Evolutionary conservation across 2,888 invertebrate genomes (phyloP), one percentile per base, ranked within the genome.

Genomic region (Neocrepidodera transversa): DNA sequence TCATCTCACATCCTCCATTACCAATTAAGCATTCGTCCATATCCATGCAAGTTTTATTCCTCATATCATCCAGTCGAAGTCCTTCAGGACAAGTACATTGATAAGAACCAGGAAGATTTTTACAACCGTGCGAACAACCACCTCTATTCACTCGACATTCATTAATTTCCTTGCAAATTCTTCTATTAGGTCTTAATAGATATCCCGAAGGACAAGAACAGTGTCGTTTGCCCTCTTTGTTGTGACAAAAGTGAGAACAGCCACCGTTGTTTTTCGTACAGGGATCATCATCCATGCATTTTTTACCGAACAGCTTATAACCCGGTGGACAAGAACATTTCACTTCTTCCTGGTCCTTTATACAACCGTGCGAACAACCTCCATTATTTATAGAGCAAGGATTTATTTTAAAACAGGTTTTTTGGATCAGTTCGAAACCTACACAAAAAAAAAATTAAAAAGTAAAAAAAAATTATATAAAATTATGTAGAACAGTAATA

Each of bases 41-140:
- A 60, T 82, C 73, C 6, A 54, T 51, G 75, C 81, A 80, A 20
- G 77, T 77, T 30, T 66, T 75, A 47, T 78, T 73, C 38, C 73
- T 60, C 0, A 36, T 43, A 35, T 30, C 38, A 50, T 76, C 77
- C 6, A 82, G 62, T 1, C 67, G 65, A 61, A 78, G 79, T 0
- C 84, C 84, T 5, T 73, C 63, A 0, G 81, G 81, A 61, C 84
- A 85, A 2, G 74, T 72, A 63, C 86, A 87, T 40, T 77, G 74
- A 52, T 77, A 80, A 18, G 82, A 76, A 1, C 84, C 85, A 10
- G 81, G 80, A 2, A 78, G 76, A 57, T 85, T 84, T 47, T 79
- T 75, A 70, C 90, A 90, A 14, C 81, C 80, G 57, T 88, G 87
- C 2, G 84, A 83, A 72, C 89, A 90, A 26, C 84, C 85, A 0